Evolutionary conservation across 2,797 vertebrate species (phyloP), one percentile per base, ranked within the genome.

Genomic region (Sebastes taczanowskii): DNA sequence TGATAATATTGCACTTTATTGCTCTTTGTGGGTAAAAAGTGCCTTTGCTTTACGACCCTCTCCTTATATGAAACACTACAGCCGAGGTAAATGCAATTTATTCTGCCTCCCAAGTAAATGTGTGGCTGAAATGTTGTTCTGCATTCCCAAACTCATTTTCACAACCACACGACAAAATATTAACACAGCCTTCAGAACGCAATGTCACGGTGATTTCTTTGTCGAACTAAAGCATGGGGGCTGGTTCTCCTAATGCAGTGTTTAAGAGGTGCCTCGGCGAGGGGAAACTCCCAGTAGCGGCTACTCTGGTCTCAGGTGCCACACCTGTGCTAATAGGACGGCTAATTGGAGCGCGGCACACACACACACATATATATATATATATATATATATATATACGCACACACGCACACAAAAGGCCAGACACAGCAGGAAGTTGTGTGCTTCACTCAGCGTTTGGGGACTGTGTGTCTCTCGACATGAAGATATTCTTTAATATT

Each of bases 291-390:
- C 77, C 65, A 9, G 14, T 30, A 38, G 71, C 25, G 29, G 70
- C 60, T 16, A 10, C 49, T 38, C 42, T 70, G 89, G 85, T 91
- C 91, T 88, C 90, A 90, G 89, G 92, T 89, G 90, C 72, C 35
- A 64, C 85, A 88, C 89, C 89, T 88, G 72, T 62, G 85, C 84
- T 87, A 88, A 90, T 79, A 83, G 83, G 68, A 69, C 76, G 66
- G 67, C 80, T 92, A 93, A 93, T 88, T 91, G 86, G 88, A 87
- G 82, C 67, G 8, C 27, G 27, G 74, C 62, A 7, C 23, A 23
- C 4, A 25, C 62, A 7, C 23, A 23, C 4, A 25, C 2, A 27
- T 27, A 27, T 27, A 27, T 4, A 25, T 27, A 27, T 27, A 27
- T 27, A 27, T 27, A 27, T 27, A 27, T 4, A 25, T 27, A 27